Evolutionary conservation across 1,140 invertebrate genomes (phyloP).

Genomic region (Aphidius gifuensis): DNA sequence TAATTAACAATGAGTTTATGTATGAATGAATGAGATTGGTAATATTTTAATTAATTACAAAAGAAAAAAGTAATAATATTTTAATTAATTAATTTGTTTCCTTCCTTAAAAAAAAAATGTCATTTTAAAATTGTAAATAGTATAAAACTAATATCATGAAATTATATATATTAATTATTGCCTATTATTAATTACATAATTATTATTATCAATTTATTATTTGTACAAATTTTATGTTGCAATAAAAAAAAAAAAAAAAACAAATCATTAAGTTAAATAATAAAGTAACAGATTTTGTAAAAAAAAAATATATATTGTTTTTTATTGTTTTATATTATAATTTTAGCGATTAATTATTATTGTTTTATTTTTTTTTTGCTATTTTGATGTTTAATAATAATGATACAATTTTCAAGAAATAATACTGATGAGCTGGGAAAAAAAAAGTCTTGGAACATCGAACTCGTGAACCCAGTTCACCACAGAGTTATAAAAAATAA

Average conservation of each 20-base stretch:
- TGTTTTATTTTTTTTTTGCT: conserved; percentile 1
- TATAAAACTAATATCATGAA: conserved; percentile 34
- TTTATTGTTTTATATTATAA: conserved; percentile 1
- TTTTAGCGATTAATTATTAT: background rate
- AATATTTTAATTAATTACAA: background rate
- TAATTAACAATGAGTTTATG: conserved; percentile 8
- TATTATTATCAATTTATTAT: conserved; percentile 43
- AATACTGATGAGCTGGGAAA: too few relatives aligned
- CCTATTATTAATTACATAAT: conserved; percentile 27
- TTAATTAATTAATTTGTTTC: background rate
- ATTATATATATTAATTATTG: conserved; percentile 39
- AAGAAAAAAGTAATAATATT: background rate
- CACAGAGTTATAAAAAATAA: background rate
- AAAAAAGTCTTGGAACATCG: too few relatives aligned
- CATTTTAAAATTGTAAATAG: conserved; percentile 41
- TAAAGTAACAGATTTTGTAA: conserved; percentile 41
- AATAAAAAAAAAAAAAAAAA: conserved; percentile 42
- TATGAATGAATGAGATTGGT: background rate
- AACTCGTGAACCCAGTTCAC: too few relatives aligned
- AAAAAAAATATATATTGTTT: background rate
- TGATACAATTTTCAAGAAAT: too few relatives aligned
- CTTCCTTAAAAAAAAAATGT: conserved; percentile 23
- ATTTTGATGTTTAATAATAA: too few relatives aligned
- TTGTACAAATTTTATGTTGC: conserved; percentile 57
- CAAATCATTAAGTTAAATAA: conserved; percentile 36